phyloP scores from a whole-genome alignment of 1,140 invertebrate species.

The Anastrepha ludens region DNA sequence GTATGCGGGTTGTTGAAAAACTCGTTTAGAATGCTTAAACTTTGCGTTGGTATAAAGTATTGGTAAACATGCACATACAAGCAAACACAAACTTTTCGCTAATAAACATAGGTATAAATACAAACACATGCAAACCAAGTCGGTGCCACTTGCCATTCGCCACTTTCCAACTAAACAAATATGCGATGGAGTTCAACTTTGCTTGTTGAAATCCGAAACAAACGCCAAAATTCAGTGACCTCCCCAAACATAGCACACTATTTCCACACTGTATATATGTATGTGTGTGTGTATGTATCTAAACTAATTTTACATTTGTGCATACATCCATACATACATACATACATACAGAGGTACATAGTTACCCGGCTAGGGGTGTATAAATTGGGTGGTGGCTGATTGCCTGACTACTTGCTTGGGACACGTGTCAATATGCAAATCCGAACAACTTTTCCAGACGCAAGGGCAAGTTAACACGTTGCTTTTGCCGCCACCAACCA shows the following conservation, averaged over 20 bases:
- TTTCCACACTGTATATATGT: too few species aligned
- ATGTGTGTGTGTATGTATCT: too few species aligned
- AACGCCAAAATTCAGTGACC: not conserved
- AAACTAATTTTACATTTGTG: too few species aligned
- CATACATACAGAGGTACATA: too few species aligned
- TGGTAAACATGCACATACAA: not conserved
- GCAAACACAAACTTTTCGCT: too few species aligned
- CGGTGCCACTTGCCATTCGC: not conserved
- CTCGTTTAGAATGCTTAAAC: too few species aligned
- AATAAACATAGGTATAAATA: too few species aligned
- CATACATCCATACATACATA: too few species aligned
- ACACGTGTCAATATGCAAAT: not conserved
- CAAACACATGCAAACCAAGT: not conserved
- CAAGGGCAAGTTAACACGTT: constrained; percentile 14
- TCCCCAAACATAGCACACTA: not conserved
- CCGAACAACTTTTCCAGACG: not conserved
- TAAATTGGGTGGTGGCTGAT: not conserved
- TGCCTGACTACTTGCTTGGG: not conserved
- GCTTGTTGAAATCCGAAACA: not conserved
- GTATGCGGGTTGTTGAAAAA: too few species aligned
- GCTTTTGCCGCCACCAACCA: not conserved
- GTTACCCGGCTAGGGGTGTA: too few species aligned
- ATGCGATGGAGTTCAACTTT: not conserved
- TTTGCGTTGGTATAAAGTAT: too few species aligned
- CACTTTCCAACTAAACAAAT: not conserved